These are phyloP conservation scores for Bovichtus diacanthus DNA, from an alignment of 2,797 vertebrate species.

Conservation along the genomic window DNA sequence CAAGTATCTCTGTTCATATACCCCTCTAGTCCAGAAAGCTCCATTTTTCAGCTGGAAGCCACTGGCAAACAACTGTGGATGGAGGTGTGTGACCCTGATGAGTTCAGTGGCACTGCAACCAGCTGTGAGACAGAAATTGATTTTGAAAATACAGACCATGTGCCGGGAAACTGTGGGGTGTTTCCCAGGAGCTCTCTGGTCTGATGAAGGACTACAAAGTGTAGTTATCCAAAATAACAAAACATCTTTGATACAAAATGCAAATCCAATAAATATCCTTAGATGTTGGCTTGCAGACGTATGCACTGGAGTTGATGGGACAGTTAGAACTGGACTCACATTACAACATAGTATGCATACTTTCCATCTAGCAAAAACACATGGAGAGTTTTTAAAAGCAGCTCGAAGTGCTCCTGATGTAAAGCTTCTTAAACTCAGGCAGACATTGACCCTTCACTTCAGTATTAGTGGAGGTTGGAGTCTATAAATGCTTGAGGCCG, in stretches of 20 bases:
- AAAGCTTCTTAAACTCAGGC: slow-evolving; percentile 56
- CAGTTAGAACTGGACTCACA: slow-evolving; percentile 8
- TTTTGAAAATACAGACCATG: slow-evolving; percentile 71
- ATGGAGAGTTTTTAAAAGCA: slow-evolving; percentile 1
- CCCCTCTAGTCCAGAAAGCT: slow-evolving; percentile 77
- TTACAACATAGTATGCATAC: slow-evolving; percentile 15
- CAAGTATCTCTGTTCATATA: slow-evolving; percentile 83
- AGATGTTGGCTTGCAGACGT: slow-evolving; percentile 5
- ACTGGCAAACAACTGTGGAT: slow-evolving; percentile 74
- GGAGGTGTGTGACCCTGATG: slow-evolving; percentile 79
- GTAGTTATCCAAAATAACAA: slow-evolving; percentile 37
- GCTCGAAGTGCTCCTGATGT: slow-evolving; percentile 50
- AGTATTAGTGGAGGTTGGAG: slow-evolving; percentile 36
- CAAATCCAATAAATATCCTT: slow-evolving; percentile 12
- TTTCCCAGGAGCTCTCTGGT: slow-evolving; percentile 59
- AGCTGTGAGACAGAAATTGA: slow-evolving; percentile 79
- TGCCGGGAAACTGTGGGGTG: slow-evolving; percentile 51
- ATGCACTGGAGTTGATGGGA: neutral
- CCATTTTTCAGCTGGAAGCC: slow-evolving; percentile 80
- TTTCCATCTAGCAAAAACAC: slow-evolving; percentile 24
- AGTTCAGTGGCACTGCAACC: slow-evolving; percentile 77
- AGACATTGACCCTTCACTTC: slow-evolving; percentile 55
- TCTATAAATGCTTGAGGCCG: slow-evolving; percentile 56
- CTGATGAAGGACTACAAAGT: slow-evolving; percentile 54
- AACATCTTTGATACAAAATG: slow-evolving; percentile 28